These are phyloP conservation scores for Oceanodroma leucorhoa DNA, from an alignment of 2,797 vertebrate species.

Conservation along the genomic window DNA sequence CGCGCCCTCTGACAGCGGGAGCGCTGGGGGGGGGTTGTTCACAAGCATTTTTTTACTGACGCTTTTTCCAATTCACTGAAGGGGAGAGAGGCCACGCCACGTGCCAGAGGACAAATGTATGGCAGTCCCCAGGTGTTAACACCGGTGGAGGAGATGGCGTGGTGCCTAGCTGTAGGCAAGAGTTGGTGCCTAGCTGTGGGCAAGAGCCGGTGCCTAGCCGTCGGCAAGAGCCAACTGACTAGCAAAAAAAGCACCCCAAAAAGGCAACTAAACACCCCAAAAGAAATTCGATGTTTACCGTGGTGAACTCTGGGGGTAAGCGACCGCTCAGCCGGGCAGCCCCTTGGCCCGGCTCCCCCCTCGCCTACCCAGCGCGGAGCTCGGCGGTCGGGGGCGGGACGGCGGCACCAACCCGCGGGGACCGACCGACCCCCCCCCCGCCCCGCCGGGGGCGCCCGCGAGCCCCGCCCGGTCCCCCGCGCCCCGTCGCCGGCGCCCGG, in stretches of 20 bases:
- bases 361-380: not conserved
- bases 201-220: not conserved
- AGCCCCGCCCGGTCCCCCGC: not conserved
- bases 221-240: rapidly evolving
- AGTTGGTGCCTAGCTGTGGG: not conserved
- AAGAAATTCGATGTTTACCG: rapidly evolving
- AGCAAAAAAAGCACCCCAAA: not conserved
- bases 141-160: rapidly evolving
- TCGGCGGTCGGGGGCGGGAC: not conserved
- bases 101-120: rapidly evolving
- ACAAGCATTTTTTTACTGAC: not conserved
- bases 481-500: not conserved
- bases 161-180: not conserved
- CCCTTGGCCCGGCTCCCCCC: not conserved
- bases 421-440: not conserved
- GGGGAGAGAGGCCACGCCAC: not conserved
- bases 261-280: not conserved
- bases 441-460: no score
- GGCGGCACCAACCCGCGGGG: not conserved
- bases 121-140: rapidly evolving
- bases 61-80: not conserved
- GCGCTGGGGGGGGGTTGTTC: not conserved
- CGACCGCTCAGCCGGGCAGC: not conserved
- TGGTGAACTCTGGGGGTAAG: no score
- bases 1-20: not conserved